Base-by-base conservation (phyloP, 2,797 vertebrate species). In the Chrysocyon brachyurus region DNA sequence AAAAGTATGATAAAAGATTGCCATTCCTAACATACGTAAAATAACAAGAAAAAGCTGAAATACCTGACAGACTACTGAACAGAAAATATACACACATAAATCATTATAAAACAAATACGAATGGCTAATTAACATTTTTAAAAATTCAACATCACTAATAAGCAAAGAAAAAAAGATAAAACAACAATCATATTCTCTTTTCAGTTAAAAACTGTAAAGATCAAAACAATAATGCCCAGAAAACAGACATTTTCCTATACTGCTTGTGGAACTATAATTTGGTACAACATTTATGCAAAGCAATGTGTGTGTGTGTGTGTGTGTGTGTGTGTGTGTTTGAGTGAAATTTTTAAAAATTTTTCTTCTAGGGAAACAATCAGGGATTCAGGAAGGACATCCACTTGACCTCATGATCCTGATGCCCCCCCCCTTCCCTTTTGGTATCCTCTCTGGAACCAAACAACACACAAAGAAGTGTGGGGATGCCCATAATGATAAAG, bases 11-110 rank as follows among this genome's bases (percentile, higher is more conserved):
- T 64, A 81, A 96, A 93, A 87, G 59, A 68, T 36, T 59, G 24
- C 19, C 57, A 87, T 22, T 54, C 26, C 61, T 95, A 82, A 91
- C 52, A 63, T 40, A 68, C 22, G 82, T 21, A 91, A 93, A 93
- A 57, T 72, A 78, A 83, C 56, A 75, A 63, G 82, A 84, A 92
- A 96, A 95, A 87, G 52, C 72, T 83, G 31, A 84, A 90, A 6
- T 70, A 72, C 28, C 46, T 85, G 36, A 90, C 10, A 88, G 19
- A 91, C 31, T 40, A 52, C 28, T 94, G 33, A 89, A 59, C 56
- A 66, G 19, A 40, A 90, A 81, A 36, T 11, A 33, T 1, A 19
- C 7, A 22, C 59, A 90, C 26, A 31, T 57, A 78, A 56, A 73
- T 87, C 40, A 87, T 26, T 57, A 64, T 21, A 72, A n/a, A 70